Percentiles rank a stretch among this genome's conserved stretches.
Conservation (phyloP, 2,113 vertebrate species). For the Corythornis vintsioides region DNA sequence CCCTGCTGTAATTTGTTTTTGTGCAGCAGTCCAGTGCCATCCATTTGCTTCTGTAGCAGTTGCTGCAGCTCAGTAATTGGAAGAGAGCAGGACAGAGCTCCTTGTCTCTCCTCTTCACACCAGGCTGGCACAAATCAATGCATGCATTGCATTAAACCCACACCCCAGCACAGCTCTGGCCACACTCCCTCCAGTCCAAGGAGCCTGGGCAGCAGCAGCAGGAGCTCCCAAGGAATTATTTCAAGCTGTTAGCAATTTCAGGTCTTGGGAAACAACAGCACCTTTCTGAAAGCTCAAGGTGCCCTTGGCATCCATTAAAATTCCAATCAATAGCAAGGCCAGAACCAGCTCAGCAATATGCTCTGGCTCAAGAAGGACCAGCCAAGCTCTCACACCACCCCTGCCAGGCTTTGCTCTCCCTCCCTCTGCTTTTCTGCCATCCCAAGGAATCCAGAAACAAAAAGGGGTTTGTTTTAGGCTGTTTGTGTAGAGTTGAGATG, state of each 20-base stretch:
- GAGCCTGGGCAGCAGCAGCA: background rate
- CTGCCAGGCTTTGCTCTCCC: background rate
- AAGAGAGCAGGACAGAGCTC: background rate
- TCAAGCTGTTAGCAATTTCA: constrained; percentile 9
- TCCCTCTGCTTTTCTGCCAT: background rate
- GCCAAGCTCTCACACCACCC: fast-evolving
- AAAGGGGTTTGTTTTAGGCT: background rate
- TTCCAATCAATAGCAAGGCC: background rate
- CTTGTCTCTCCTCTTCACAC: background rate
- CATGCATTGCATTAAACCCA: background rate
- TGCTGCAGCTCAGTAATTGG: constrained; percentile 2
- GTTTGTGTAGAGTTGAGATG: background rate
- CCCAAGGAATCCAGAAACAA: background rate
- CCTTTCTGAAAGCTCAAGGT: constrained; percentile 28
- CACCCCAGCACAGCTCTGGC: background rate
- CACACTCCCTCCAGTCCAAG: background rate
- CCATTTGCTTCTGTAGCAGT: background rate
- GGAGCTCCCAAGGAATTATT: constrained; percentile 3
- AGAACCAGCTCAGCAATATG: background rate
- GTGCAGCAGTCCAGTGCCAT: background rate
- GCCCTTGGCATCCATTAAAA: constrained; percentile 20
- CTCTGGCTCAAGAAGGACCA: background rate
- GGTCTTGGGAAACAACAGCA: background rate
- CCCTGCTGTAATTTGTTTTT: constrained; percentile 24
- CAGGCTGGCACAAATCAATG: constrained; percentile 21